Percentiles rank a stretch among this genome's conserved stretches.
phyloP scores from a whole-genome alignment of 2,888 invertebrate genomes.

The Blera fallax region DNA sequence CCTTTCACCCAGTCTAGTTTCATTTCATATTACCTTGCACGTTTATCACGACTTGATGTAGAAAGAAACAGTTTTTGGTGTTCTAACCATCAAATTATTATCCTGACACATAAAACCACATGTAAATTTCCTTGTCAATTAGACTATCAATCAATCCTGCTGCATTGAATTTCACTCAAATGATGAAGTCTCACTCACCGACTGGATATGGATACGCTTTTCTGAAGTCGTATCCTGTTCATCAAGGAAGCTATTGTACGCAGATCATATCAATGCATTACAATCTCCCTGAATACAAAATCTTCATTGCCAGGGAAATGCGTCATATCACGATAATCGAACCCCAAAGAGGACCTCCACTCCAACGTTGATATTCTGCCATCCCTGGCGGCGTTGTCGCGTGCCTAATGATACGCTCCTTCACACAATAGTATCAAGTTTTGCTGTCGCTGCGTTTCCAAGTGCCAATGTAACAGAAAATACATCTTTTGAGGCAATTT shows the following conservation, averaged over 20 bases:
- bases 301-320: conserved; percentile 12
- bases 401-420: conserved; percentile 37
- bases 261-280: conserved; percentile 1
- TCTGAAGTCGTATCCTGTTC: background rate
- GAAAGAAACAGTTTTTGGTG: too few relatives aligned
- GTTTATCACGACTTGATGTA: too few relatives aligned
- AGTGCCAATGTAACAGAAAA: conserved; percentile 40
- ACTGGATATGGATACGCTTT: background rate
- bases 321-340: conserved; percentile 13
- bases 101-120: too few relatives aligned
- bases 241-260: background rate
- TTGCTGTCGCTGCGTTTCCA: conserved; percentile 22
- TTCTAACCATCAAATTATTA: too few relatives aligned
- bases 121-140: background rate
- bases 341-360: background rate
- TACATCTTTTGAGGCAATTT: conserved; percentile 45
- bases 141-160: background rate
- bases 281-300: background rate
- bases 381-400: conserved; percentile 4
- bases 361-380: background rate
- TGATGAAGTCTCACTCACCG: background rate
- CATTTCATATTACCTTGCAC: too few relatives aligned
- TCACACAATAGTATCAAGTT: conserved; percentile 33
- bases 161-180: background rate
- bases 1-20: too few relatives aligned